Evolutionary conservation across 2,888 invertebrate species (phyloP).

Genomic region (Polietes domitor): DNA sequence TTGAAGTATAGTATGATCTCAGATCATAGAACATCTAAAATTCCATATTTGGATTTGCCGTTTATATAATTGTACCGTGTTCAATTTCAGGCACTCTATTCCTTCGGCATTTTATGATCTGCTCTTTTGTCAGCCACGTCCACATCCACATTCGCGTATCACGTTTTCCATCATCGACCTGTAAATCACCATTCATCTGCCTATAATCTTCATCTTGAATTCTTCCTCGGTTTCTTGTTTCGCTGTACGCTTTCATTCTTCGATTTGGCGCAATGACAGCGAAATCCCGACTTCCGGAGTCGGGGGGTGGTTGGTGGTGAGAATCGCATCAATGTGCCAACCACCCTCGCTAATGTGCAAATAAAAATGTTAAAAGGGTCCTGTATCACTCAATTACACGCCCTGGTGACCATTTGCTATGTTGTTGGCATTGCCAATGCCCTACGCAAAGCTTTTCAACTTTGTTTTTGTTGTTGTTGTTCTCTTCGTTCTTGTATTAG

Average conservation of each 20-base stretch:
- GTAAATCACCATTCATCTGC: neutral
- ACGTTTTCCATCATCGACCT: neutral
- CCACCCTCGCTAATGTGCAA: conserved; percentile 81
- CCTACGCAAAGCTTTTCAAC: conserved; percentile 46
- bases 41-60: no score
- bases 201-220: neutral
- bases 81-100: no score
- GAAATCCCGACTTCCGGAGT: neutral
- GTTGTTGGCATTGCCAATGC: conserved; percentile 51
- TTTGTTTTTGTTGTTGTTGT: conserved; percentile 16
- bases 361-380: conserved; percentile 81
- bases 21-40: no score
- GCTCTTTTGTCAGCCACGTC: neutral
- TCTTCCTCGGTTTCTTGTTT: conserved; percentile 20
- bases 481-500: neutral
- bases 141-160: neutral
- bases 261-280: neutral
- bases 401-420: conserved; percentile 79
- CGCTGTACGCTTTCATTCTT: neutral
- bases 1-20: no score
- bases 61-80: no score
- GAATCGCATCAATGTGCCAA: conserved; percentile 45
- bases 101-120: no score
- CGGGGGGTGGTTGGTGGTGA: neutral
- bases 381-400: conserved; percentile 82